Evolutionary conservation across 2,113 vertebrate genomes (phyloP).

Genomic region (Cranoglanis bouderius): DNA sequence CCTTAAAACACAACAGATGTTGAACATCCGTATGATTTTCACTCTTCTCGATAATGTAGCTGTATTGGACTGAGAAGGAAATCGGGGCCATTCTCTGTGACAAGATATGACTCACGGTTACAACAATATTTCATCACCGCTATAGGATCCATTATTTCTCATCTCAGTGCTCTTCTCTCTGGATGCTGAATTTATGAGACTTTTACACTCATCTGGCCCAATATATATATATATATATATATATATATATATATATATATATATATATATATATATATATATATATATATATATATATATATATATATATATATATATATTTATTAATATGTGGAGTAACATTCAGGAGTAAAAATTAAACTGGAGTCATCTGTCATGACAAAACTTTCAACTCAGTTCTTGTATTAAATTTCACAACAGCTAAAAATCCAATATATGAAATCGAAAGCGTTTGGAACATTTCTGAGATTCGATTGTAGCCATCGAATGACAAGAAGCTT

Average conservation of each 20-base stretch:
- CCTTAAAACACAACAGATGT: neutral
- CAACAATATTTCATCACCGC: conserved; percentile 6
- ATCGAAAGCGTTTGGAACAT: neutral
- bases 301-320: no score
- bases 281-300: no score
- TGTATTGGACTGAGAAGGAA: neutral
- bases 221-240: no score
- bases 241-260: no score
- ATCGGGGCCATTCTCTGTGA: neutral
- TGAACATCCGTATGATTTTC: neutral
- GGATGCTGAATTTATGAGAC: neutral
- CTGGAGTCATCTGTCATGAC: neutral
- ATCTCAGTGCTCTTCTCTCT: neutral
- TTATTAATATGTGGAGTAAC: neutral
- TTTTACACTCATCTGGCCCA: neutral
- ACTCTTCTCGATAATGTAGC: neutral
- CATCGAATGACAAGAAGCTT: neutral
- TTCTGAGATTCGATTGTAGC: neutral
- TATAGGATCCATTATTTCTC: neutral
- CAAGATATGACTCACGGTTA: neutral
- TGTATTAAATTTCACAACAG: neutral
- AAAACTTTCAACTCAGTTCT: neutral
- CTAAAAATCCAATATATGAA: neutral
- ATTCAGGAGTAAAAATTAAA: neutral
- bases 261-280: no score